These are phyloP conservation scores for Brachymystax lenok DNA, from an alignment of 2,797 vertebrate species.

Conservation along the genomic window DNA sequence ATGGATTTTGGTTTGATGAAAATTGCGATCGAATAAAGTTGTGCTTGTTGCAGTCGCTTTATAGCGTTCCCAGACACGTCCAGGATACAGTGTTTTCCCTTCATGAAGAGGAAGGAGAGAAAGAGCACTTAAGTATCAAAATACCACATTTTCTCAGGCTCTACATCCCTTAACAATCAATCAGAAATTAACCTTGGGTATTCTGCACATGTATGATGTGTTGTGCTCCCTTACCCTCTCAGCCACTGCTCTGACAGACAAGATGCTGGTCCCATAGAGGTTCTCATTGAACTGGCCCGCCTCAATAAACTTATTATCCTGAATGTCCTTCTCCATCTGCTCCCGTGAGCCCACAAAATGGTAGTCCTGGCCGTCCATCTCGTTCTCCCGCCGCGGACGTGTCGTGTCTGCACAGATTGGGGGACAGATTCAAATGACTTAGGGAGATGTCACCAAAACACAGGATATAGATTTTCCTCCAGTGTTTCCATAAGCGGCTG, in stretches of 20 bases:
- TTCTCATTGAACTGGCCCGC: constrained; percentile 99
- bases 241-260: constrained; percentile 95
- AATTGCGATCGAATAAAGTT: constrained; percentile 97
- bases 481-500: background rate
- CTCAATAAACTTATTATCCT: constrained; percentile 99
- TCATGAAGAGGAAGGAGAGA: constrained; percentile 31
- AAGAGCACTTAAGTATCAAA: constrained; percentile 6
- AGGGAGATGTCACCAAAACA: background rate
- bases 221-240: constrained; percentile 83
- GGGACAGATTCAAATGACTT: background rate
- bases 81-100: constrained; percentile 99
- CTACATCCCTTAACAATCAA: background rate
- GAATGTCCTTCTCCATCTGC: constrained; percentile 99
- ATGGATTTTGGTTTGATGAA: constrained; percentile 99
- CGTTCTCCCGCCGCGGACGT: constrained; percentile 90
- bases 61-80: constrained; percentile 99
- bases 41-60: constrained; percentile 98
- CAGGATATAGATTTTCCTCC: background rate
- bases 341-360: constrained; percentile 95
- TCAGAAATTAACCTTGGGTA: background rate
- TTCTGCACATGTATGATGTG: background rate
- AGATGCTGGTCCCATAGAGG: constrained; percentile 96
- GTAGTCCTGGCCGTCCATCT: constrained; percentile 97
- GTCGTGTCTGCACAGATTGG: constrained; percentile 85
- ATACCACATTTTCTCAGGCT: constrained; percentile 1